A percentile compares a stretch with the other conserved stretches of the same genome.
These are phyloP conservation scores for Sebastes umbrosus DNA, from an alignment of 2,797 vertebrate species.

Conservation along the genomic window DNA sequence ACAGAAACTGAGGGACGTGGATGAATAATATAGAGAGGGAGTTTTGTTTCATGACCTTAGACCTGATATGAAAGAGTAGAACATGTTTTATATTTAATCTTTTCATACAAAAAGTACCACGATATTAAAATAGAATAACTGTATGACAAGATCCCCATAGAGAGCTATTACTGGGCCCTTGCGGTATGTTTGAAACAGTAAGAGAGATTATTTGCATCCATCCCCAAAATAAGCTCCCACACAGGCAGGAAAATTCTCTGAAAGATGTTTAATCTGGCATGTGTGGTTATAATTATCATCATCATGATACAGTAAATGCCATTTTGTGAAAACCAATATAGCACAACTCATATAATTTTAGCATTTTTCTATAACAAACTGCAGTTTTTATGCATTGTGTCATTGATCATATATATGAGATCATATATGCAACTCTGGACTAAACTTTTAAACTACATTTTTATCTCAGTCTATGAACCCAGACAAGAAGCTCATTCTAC, in stretches of 20 bases:
- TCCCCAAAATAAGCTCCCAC: neutral
- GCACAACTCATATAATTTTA: neutral
- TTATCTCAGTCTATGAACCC: neutral
- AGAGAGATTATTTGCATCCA: neutral
- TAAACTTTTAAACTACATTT: neutral
- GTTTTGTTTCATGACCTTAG: neutral
- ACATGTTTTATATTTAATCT: neutral
- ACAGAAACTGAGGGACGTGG: neutral
- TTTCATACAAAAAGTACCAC: neutral
- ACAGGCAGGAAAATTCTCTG: neutral
- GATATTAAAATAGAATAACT: neutral
- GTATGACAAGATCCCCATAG: neutral
- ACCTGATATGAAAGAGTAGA: neutral
- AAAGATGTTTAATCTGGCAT: neutral
- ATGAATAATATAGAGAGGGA: neutral
- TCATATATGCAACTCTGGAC: neutral
- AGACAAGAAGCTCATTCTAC: slow-evolving; percentile 1
- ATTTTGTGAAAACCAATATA: neutral
- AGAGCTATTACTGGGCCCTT: neutral
- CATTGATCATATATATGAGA: neutral
- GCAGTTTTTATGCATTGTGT: neutral
- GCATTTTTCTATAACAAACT: neutral
- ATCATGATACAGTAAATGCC: neutral
- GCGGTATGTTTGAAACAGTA: neutral
- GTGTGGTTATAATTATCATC: neutral